Percentiles rank a stretch among this genome's conserved stretches.
These are phyloP conservation scores for Trissolcus japonicus DNA, from an alignment of 2,888 invertebrate genomes.

Conservation along the genomic window DNA sequence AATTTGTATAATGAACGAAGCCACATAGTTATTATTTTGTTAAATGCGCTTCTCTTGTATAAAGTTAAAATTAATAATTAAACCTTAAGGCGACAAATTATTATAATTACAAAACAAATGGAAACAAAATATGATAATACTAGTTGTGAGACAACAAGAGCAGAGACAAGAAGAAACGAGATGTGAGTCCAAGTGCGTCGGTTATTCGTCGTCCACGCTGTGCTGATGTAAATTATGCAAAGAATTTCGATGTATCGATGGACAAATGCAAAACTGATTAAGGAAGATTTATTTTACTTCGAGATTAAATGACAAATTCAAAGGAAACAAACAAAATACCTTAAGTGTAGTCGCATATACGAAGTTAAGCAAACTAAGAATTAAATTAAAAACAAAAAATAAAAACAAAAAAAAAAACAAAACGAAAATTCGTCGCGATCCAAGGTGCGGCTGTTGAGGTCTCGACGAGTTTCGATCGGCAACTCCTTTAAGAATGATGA, in stretches of 20 bases:
- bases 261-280: slow-evolving; percentile 35
- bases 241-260: slow-evolving; percentile 53
- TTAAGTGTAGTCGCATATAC: slow-evolving; percentile 53
- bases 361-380: slow-evolving; percentile 41
- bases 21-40: slow-evolving; percentile 57
- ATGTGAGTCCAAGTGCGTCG: slow-evolving; percentile 53
- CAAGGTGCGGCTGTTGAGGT: slow-evolving; percentile 54
- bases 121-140: slow-evolving; percentile 21
- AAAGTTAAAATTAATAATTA: slow-evolving; percentile 42
- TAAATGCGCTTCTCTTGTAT: slow-evolving; percentile 57
- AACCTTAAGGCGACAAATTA: slow-evolving; percentile 20
- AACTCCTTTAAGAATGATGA: slow-evolving; percentile 42
- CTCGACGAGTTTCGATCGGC: slow-evolving; percentile 56
- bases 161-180: slow-evolving; percentile 10
- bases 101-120: slow-evolving; percentile 3
- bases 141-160: slow-evolving; percentile 11
- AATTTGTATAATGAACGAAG: slow-evolving; percentile 51
- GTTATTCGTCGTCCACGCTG: slow-evolving; percentile 56
- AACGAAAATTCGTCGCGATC: slow-evolving; percentile 46
- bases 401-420: background rate
- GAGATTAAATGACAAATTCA: slow-evolving; percentile 12
- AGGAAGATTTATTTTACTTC: slow-evolving; percentile 54
- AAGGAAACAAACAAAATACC: slow-evolving; percentile 43
- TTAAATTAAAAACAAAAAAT: slow-evolving; percentile 5
- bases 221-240: slow-evolving; percentile 52